Evolutionary conservation across 37 sponge, comb jelly and placozoan genomes (phyloP).

Genomic region (Aphrocallistes beatrix): DNA sequence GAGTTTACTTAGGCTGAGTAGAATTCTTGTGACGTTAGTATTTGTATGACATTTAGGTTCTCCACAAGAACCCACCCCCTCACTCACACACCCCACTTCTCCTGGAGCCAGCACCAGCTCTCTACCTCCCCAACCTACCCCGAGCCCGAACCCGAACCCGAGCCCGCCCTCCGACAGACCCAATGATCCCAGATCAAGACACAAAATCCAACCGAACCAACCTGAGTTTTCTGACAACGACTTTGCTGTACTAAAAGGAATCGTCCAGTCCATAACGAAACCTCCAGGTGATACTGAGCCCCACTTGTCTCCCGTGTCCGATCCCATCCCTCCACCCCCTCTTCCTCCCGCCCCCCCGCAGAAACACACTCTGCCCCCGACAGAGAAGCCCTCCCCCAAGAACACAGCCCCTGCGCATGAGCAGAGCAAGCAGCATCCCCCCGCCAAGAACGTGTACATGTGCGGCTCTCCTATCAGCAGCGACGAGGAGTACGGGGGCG

Average conservation of each 20-base stretch:
- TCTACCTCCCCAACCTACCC: too few relatives aligned
- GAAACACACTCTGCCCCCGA: too few relatives aligned
- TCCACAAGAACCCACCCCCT: background rate
- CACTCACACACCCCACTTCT: background rate
- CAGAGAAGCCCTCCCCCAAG: too few relatives aligned
- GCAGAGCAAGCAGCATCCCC: too few relatives aligned
- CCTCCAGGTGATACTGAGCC: background rate
- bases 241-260: background rate
- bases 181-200: background rate
- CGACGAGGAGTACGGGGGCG: background rate
- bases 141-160: too few relatives aligned
- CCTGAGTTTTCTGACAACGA: background rate
- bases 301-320: background rate
- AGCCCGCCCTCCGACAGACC: background rate
- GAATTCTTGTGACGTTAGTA: too few relatives aligned
- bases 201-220: background rate
- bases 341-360: background rate
- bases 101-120: background rate
- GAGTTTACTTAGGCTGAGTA: too few relatives aligned
- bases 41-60: too few relatives aligned
- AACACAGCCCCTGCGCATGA: too few relatives aligned
- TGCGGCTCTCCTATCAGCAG: background rate
- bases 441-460: background rate
- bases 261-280: background rate
- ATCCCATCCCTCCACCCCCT: background rate